Conservation (phyloP, 2,797 vertebrate genomes). For the Cyclopterus lumpus region DNA sequence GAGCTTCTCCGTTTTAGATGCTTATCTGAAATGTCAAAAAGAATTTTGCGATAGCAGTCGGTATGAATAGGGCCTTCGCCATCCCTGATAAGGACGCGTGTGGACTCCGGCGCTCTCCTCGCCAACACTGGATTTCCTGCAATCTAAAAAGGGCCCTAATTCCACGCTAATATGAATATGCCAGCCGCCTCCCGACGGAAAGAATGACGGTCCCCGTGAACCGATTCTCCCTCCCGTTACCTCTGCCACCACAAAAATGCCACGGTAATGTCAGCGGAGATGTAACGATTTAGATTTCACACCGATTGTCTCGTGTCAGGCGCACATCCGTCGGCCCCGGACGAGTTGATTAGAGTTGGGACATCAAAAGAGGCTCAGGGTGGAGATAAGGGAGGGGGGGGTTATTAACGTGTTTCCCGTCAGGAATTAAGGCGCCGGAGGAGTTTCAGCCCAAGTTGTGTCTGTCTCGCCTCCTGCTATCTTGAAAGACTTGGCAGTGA, state of each 20-base stretch:
- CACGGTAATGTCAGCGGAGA: conserved; percentile 88
- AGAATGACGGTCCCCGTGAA: conserved; percentile 78
- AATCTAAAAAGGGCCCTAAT: conserved; percentile 78
- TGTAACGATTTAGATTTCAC: conserved; percentile 84
- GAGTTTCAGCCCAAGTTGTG: conserved; percentile 75
- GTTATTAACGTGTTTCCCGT: conserved; percentile 59
- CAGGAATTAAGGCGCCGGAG: conserved; percentile 69
- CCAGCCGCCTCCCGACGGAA: conserved; percentile 52
- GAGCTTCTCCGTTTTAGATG: conserved; percentile 75
- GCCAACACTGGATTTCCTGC: conserved; percentile 67
- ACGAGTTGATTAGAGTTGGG: conserved; percentile 82
- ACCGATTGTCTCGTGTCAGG: conserved; percentile 80
- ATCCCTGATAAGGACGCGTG: conserved; percentile 75
- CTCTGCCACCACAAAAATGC: conserved; percentile 86
- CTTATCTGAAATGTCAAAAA: conserved; percentile 87
- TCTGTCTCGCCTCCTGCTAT: conserved; percentile 69
- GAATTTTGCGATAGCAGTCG: conserved; percentile 82
- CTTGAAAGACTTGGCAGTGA: conserved; percentile 69
- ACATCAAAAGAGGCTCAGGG: conserved; percentile 80
- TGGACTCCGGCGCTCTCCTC: conserved; percentile 60
- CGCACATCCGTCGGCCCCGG: conserved; percentile 67
- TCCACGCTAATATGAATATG: conserved; percentile 86
- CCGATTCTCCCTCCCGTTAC: conserved; percentile 76
- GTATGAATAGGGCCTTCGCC: conserved; percentile 75
- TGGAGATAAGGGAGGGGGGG: conserved; percentile 73